phyloP scores from a whole-genome alignment of 2,113 vertebrate species.

The Psephotus haematonotus region DNA sequence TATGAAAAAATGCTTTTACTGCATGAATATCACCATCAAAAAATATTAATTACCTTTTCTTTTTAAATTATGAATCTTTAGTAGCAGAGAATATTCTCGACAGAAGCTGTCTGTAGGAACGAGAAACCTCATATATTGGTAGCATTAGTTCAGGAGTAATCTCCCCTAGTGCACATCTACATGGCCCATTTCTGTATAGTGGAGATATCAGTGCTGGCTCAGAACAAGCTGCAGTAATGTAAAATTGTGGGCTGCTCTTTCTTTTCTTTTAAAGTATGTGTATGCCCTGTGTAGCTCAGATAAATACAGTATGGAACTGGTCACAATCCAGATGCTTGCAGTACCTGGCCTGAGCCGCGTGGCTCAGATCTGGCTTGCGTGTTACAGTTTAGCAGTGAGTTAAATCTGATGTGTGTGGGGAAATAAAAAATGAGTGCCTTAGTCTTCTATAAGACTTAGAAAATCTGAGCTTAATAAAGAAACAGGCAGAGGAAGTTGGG shows the following conservation, averaged over 20 bases:
- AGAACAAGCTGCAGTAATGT: not conserved
- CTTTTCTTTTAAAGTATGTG: not conserved
- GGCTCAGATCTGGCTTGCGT: not conserved
- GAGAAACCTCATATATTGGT: not conserved
- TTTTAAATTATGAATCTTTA: conserved; percentile 21
- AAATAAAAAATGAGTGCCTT: not conserved
- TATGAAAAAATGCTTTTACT: not conserved
- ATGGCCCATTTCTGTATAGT: not conserved
- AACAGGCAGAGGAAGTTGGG: not conserved
- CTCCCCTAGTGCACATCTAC: not conserved
- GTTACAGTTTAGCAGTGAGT: not conserved
- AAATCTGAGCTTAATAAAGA: not conserved
- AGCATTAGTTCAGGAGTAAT: not conserved
- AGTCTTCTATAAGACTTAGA: not conserved
- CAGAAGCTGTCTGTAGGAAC: not conserved
- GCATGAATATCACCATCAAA: conserved; percentile 8
- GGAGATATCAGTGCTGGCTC: not conserved
- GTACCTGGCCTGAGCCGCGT: not conserved
- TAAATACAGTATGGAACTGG: not conserved
- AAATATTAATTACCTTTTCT: conserved; percentile 47
- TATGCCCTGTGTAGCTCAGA: not conserved
- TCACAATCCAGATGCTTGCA: not conserved
- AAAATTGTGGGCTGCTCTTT: not conserved
- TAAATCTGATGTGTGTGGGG: not conserved
- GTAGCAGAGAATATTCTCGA: not conserved